Evolutionary conservation across 2,888 invertebrate species (phyloP).

Genomic region (Helobdella robusta): DNA sequence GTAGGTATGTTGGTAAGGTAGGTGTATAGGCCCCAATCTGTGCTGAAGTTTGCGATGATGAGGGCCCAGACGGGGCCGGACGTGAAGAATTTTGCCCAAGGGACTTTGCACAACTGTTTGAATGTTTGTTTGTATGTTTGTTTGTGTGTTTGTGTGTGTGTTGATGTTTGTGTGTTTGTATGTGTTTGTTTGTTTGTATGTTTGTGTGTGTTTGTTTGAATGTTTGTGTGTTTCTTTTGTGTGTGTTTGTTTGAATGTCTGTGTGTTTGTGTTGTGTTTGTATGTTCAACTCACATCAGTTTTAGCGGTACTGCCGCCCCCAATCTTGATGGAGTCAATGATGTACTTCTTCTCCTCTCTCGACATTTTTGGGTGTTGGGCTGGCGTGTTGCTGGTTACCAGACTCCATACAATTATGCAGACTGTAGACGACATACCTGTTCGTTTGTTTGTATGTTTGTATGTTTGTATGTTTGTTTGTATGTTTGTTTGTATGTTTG

Average conservation of each 20-base stretch:
- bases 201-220: too few relatives aligned
- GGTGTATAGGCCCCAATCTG: conserved; percentile 53
- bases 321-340: conserved; percentile 30
- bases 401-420: conserved; percentile 52
- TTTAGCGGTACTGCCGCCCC: conserved; percentile 12
- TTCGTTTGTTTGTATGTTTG: too few relatives aligned
- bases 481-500: too few relatives aligned
- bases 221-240: conserved; percentile 16
- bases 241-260: conserved; percentile 6
- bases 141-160: too few relatives aligned
- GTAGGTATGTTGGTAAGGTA: conserved; percentile 51
- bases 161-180: too few relatives aligned
- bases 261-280: too few relatives aligned
- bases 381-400: conserved; percentile 53
- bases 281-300: conserved; percentile 23
- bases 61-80: conserved; percentile 45
- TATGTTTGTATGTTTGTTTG: too few relatives aligned
- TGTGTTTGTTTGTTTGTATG: too few relatives aligned
- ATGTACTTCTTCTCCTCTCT: conserved; percentile 44
- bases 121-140: too few relatives aligned
- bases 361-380: conserved; percentile 52
- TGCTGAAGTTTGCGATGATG: conserved; percentile 52
- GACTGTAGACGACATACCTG: conserved; percentile 37
- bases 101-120: conserved; percentile 29
- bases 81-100: conserved; percentile 32